These are phyloP conservation scores for Corydoras sp. DNA, from an alignment of 2,113 vertebrate species.

Conservation along the genomic window DNA sequence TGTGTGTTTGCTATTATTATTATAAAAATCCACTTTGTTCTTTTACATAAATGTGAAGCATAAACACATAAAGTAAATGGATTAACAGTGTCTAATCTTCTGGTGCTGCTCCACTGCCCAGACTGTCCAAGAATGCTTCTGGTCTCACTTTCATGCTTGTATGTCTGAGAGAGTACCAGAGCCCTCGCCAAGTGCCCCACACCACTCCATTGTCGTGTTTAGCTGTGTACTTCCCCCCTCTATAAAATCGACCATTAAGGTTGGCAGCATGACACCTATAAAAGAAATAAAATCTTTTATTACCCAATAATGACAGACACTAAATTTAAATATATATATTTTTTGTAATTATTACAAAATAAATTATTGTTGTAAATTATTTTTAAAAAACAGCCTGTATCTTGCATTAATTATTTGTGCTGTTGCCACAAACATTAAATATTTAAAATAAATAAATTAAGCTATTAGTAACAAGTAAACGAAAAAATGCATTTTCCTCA, in stretches of 20 bases:
- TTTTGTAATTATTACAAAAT: too few species aligned
- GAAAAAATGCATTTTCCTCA: too few species aligned
- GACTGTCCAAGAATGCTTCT: conserved; percentile 63
- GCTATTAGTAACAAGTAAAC: too few species aligned
- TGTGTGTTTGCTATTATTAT: too few species aligned
- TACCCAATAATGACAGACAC: too few species aligned
- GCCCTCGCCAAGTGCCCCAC: conserved; percentile 80
- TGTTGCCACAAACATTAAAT: too few species aligned
- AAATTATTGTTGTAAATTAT: too few species aligned
- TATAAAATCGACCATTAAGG: conserved; percentile 79
- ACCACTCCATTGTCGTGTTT: conserved; percentile 72
- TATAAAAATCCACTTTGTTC: too few species aligned
- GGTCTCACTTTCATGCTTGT: conserved; percentile 79
- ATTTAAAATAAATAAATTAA: too few species aligned
- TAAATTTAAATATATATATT: too few species aligned
- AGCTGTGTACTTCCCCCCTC: conserved; percentile 69
- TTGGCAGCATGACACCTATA: conserved; percentile 80
- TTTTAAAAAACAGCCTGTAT: too few species aligned
- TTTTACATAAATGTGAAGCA: neutral
- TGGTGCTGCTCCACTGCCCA: conserved; percentile 69
- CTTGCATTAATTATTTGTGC: too few species aligned
- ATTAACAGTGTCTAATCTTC: conserved; percentile 25
- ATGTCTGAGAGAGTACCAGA: conserved; percentile 82
- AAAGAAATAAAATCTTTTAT: neutral
- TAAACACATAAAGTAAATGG: conserved; percentile 10